These are phyloP conservation scores for Helostoma temminkii DNA, from an alignment of 2,797 vertebrate genomes.

Conservation along the genomic window DNA sequence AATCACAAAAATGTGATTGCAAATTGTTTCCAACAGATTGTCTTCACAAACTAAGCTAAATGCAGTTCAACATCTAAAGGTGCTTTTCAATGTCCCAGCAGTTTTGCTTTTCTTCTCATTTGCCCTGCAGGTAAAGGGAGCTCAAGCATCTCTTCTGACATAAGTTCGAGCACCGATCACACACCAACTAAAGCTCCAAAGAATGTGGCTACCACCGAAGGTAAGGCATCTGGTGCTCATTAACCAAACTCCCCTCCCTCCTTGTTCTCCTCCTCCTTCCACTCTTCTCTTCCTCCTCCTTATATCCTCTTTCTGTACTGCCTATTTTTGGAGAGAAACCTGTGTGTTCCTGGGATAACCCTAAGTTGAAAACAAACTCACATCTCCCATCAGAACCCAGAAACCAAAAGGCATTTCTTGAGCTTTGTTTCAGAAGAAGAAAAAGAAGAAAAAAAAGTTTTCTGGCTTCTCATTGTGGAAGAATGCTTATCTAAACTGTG, in stretches of 20 bases:
- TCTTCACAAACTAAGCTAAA: not conserved
- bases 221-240: constrained; percentile 91
- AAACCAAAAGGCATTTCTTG: constrained; percentile 70
- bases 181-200: constrained; percentile 95
- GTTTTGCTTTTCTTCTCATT: constrained; percentile 39
- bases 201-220: constrained; percentile 98
- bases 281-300: constrained; percentile 28
- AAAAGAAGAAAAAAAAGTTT: constrained; percentile 17
- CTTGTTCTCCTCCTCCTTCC: constrained; percentile 26
- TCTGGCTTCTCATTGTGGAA: constrained; percentile 73
- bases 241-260: constrained; percentile 74
- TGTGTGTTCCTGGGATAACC: constrained; percentile 80
- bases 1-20: constrained; percentile 18
- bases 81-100: constrained; percentile 11
- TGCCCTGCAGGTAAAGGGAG: constrained; percentile 93
- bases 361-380: constrained; percentile 84
- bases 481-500: constrained; percentile 83
- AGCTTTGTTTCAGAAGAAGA: constrained; percentile 61
- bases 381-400: constrained; percentile 71
- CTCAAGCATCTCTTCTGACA: constrained; percentile 99
- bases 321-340: constrained; percentile 81
- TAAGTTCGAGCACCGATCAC: constrained; percentile 98
- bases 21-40: constrained; percentile 32
- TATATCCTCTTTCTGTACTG: constrained; percentile 61
- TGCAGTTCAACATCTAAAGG: constrained; percentile 3